Evolutionary conservation across 2,797 vertebrate species (phyloP).

Genomic region (Podargus strigoides): DNA sequence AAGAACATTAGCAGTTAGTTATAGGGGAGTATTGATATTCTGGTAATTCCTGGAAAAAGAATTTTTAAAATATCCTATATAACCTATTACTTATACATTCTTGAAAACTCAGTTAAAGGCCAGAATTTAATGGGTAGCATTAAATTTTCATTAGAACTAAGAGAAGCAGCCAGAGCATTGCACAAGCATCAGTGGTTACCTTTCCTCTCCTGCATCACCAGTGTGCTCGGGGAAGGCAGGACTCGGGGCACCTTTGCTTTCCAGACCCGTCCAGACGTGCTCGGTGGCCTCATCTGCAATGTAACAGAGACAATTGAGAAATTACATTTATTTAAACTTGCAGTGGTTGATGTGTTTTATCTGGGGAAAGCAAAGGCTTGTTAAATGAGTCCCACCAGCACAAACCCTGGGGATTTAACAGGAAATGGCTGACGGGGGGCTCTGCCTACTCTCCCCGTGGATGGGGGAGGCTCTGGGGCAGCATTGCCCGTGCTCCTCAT

Average conservation of each 20-base stretch:
- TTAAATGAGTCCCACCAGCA: not conserved
- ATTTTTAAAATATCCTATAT: not conserved
- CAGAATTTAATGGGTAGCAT: not conserved
- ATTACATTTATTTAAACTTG: not conserved
- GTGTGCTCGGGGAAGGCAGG: not conserved
- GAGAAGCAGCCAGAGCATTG: not conserved
- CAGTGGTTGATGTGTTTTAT: not conserved
- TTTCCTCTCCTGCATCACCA: not conserved
- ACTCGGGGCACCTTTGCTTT: not conserved
- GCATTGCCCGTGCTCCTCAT: fast-evolving
- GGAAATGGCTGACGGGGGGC: not conserved
- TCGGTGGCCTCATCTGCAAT: not conserved
- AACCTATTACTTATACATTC: not conserved
- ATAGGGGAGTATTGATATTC: not conserved
- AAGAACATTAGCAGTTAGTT: constrained; percentile 22
- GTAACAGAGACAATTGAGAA: not conserved
- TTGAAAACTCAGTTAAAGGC: not conserved
- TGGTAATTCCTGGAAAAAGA: constrained; percentile 44
- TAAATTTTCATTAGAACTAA: not conserved
- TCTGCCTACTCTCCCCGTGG: not conserved
- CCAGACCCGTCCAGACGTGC: not conserved
- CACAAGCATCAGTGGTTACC: not conserved
- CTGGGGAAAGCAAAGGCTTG: not conserved
- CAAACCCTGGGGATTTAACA: not conserved
- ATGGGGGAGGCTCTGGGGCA: not conserved